phyloP scores from a whole-genome alignment of 2,113 vertebrate species.

The Aspidoscelis tigris region DNA sequence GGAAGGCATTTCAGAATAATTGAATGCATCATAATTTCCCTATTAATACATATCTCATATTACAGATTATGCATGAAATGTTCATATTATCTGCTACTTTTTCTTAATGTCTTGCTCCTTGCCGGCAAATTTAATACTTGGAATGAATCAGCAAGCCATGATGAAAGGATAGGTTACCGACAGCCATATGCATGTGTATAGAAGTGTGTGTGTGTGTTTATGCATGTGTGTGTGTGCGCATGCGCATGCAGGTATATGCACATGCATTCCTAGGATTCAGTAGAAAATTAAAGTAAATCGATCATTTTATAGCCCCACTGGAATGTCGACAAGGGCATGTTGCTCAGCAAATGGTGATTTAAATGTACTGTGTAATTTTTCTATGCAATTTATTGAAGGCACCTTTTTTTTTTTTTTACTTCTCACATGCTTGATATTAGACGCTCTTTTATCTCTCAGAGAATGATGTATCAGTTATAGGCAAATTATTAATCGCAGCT shows the following conservation, averaged over 20 bases:
- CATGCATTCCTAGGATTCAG: constrained; percentile 76
- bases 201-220: constrained; percentile 13
- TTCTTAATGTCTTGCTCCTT: constrained; percentile 89
- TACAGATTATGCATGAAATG: constrained; percentile 91
- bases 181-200: constrained; percentile 67
- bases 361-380: constrained; percentile 88
- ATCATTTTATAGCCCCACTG: constrained; percentile 87
- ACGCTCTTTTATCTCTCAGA: constrained; percentile 79
- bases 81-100: constrained; percentile 92
- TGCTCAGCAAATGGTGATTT: constrained; percentile 92
- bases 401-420: constrained; percentile 76
- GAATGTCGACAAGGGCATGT: constrained; percentile 84
- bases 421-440: constrained; percentile 82
- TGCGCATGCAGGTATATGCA: constrained; percentile 22
- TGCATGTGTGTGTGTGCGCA: constrained; percentile 17
- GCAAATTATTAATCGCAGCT: constrained; percentile 82
- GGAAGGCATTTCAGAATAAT: constrained; percentile 95
- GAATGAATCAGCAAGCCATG: constrained; percentile 83
- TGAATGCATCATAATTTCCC: constrained; percentile 97
- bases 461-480: constrained; percentile 81
- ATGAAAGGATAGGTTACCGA: constrained; percentile 85
- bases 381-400: constrained; percentile 85
- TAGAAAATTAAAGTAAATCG: constrained; percentile 90
- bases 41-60: constrained; percentile 98
- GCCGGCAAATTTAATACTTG: constrained; percentile 88